Percentiles rank a stretch among this genome's conserved stretches.
Conservation (phyloP, 1,140 invertebrate genomes). For the Drosophila micromelanica region DNA sequence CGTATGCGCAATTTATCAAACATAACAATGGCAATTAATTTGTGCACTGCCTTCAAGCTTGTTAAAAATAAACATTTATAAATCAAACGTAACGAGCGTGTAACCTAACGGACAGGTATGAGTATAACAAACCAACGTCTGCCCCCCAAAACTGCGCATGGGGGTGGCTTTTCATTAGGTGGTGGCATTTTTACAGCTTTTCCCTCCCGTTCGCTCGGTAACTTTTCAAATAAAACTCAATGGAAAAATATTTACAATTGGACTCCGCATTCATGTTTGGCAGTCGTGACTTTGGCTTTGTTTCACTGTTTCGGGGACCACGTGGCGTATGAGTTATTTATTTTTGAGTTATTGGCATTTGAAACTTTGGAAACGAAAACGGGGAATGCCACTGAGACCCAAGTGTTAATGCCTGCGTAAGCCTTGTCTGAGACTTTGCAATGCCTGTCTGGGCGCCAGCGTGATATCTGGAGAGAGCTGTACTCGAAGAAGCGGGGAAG, state of each 20-base stretch:
- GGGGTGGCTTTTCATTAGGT: constrained; percentile 70
- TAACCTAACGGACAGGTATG: constrained; percentile 69
- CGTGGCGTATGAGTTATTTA: constrained; percentile 79
- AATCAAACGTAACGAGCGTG: constrained; percentile 83
- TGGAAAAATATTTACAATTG: constrained; percentile 81
- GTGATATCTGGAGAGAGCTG: too few relatives aligned
- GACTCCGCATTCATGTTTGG: constrained; percentile 56
- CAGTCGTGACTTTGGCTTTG: constrained; percentile 70
- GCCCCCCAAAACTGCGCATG: not conserved
- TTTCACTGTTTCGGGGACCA: constrained; percentile 44
- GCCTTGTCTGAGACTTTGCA: constrained; percentile 24
- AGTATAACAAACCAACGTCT: constrained; percentile 1
- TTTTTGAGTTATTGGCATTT: constrained; percentile 77
- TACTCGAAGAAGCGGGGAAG: too few relatives aligned
- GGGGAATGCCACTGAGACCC: constrained; percentile 3
- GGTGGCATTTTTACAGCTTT: constrained; percentile 59
- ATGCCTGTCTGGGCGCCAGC: not conserved
- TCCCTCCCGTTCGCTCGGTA: constrained; percentile 19
- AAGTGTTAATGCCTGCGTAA: constrained; percentile 28
- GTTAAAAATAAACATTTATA: constrained; percentile 73
- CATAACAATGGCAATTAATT: constrained; percentile 83
- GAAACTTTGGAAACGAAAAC: constrained; percentile 41
- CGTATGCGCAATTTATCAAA: constrained; percentile 80
- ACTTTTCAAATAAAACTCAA: constrained; percentile 82
- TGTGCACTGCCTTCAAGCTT: constrained; percentile 53